Percentiles rank a stretch among this genome's conserved stretches.
These are phyloP conservation scores for Drosophila kanekoi DNA, from an alignment of 2,888 invertebrate species.

Conservation along the genomic window DNA sequence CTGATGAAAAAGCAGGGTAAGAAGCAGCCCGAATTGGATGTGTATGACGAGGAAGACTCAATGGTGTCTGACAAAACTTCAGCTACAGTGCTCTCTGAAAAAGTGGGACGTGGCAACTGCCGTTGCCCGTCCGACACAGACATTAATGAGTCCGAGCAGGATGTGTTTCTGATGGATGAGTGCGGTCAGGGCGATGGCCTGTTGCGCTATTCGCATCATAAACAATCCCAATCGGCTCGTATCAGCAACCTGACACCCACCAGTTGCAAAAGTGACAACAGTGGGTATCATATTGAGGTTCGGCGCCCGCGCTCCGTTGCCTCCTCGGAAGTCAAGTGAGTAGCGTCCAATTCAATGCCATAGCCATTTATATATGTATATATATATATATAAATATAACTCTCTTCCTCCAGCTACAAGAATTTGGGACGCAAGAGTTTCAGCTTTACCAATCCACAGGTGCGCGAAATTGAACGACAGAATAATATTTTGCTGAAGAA, in stretches of 20 bases:
- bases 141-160: slow-evolving; percentile 2
- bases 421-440: slow-evolving; percentile 80
- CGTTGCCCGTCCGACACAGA: slow-evolving; percentile 60
- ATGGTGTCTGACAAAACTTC: slow-evolving; percentile 14
- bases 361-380: no score
- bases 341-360: background rate
- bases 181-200: slow-evolving; percentile 68
- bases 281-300: slow-evolving; percentile 29
- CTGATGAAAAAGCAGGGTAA: slow-evolving; percentile 40
- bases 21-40: background rate
- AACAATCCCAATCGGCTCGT: slow-evolving; percentile 19
- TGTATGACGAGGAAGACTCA: slow-evolving; percentile 9
- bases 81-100: slow-evolving; percentile 31
- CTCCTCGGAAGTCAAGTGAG: slow-evolving; percentile 65
- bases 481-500: slow-evolving; percentile 87
- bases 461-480: slow-evolving; percentile 88
- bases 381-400: background rate
- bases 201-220: slow-evolving; percentile 52
- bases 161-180: slow-evolving; percentile 51
- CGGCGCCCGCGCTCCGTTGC: slow-evolving; percentile 57
- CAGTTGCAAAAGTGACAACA: slow-evolving; percentile 43
- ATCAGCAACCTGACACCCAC: slow-evolving; percentile 56
- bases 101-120: slow-evolving; percentile 39
- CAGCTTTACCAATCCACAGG: slow-evolving; percentile 87
- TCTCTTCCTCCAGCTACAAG: slow-evolving; percentile 47